These are phyloP conservation scores for Drosophila paramelanica DNA, from an alignment of 2,888 invertebrate species.

Conservation along the genomic window DNA sequence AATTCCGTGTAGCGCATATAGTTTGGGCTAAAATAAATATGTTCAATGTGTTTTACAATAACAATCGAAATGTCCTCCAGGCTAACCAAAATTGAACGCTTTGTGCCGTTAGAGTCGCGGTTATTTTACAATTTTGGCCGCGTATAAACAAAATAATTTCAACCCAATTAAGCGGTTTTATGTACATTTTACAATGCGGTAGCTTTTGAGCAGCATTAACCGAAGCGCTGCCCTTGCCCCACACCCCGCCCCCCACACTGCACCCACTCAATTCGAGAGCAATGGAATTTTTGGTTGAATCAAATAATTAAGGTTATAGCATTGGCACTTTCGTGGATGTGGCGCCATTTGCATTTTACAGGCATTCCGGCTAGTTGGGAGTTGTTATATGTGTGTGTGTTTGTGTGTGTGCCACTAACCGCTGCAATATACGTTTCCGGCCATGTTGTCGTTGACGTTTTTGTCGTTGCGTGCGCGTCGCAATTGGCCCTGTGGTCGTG, in stretches of 20 bases:
- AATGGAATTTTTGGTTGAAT: slow-evolving; percentile 66
- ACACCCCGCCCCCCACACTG: background rate
- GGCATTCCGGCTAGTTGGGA: slow-evolving; percentile 34
- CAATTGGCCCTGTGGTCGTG: slow-evolving; percentile 50
- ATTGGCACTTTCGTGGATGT: slow-evolving; percentile 38
- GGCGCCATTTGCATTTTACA: slow-evolving; percentile 61
- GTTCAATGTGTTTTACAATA: background rate
- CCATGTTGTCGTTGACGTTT: slow-evolving; percentile 36
- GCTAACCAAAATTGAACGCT: slow-evolving; percentile 50
- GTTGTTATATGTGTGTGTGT: background rate
- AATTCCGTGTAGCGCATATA: background rate
- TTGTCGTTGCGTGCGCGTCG: slow-evolving; percentile 36
- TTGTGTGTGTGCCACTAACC: slow-evolving; percentile 25
- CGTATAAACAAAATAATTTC: slow-evolving; percentile 70
- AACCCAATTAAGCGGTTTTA: slow-evolving; percentile 71
- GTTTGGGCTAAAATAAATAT: slow-evolving; percentile 2
- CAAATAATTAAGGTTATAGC: slow-evolving; percentile 65
- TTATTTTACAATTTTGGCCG: slow-evolving; percentile 41
- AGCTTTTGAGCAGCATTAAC: slow-evolving; percentile 43
- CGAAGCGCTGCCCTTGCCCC: slow-evolving; percentile 10
- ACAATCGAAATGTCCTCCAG: slow-evolving; percentile 33
- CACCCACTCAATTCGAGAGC: slow-evolving; percentile 48
- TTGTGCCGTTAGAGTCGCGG: slow-evolving; percentile 58
- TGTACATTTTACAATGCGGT: slow-evolving; percentile 59
- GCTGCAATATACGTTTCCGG: slow-evolving; percentile 58